Base-by-base conservation (phyloP, 2,888 invertebrate species). In the Eristalis arbustorum region DNA sequence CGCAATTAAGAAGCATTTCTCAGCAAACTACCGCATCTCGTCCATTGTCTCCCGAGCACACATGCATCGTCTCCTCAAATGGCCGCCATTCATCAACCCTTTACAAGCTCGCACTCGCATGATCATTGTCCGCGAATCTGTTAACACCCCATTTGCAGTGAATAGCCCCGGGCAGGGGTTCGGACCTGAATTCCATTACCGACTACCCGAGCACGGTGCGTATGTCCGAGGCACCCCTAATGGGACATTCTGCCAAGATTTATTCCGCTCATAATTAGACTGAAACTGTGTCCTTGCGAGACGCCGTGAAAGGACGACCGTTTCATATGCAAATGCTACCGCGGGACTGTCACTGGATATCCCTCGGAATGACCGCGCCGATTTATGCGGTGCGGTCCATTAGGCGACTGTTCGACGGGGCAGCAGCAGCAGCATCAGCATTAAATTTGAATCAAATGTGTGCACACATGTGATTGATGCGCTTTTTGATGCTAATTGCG, bases 191-290 rank as follows among this genome's bases (percentile, higher is more conserved):
- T 72, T 31, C 62, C 75, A 83, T 85, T 85, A 77, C 82, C 77
- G 31, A 31, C 59, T 72, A 69, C 31, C 31, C 37, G 37, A 37
- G 37, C 61, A 64, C 28, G 31, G 74, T 67, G 37, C 81, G 79
- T 79, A 85, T 87, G 87, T 87, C 83, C 87, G 74, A 87, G 79
- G 72, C 87, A 87, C 78, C 87, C 87, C 25, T 87, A 87, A 87
- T 87, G 87, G 83, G 87, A 72, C 83, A 87, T 79, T 72, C 11
- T 68, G 63, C 83, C 57, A 83, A 67, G 87, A 87, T 87, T 87
- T 83, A 87, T 87, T 78, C 68, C 68, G 57, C 87, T 83, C 83
- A 79, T 87, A 87, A 87, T 87, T 87, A 87, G 87, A 87, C 68
- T 87, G 71, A 82, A 76, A 72, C 63, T 68, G 22, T 73, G 22